These are phyloP conservation scores for Phenacoccus solenopsis DNA, from an alignment of 1,140 invertebrate species.

Conservation along the genomic window DNA sequence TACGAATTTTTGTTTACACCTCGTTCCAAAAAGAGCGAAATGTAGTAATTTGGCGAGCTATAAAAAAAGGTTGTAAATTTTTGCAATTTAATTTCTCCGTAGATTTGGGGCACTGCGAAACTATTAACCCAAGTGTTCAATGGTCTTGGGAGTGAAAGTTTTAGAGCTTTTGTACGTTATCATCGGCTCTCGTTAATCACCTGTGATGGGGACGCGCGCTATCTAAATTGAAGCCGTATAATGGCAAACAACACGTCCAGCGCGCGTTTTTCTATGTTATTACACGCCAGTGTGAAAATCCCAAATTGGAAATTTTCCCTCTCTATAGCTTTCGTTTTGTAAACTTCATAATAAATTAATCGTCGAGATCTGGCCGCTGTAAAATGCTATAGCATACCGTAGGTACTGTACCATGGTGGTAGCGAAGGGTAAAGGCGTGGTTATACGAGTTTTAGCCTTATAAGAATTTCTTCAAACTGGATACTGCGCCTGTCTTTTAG, in stretches of 20 bases:
- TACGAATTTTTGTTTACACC: no score
- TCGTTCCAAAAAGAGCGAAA: no score
- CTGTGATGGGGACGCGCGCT: not conserved
- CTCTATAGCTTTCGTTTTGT: not conserved
- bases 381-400: not conserved
- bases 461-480: not conserved
- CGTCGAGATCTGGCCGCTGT: not conserved
- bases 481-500: not conserved
- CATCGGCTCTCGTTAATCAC: conserved; percentile 1
- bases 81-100: not conserved
- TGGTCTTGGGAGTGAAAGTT: not conserved
- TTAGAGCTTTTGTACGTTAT: not conserved
- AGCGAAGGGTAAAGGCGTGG: not conserved
- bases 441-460: not conserved
- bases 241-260: not conserved
- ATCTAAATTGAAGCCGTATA: not conserved
- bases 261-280: not conserved
- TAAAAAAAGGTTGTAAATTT: not conserved
- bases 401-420: no score
- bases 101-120: not conserved
- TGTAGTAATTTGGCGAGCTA: not conserved
- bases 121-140: not conserved
- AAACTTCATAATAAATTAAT: conserved; percentile 4
- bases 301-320: not conserved
- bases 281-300: not conserved